A percentile compares a stretch with the other conserved stretches of the same genome.
Evolutionary conservation across 2,797 vertebrate species (phyloP).

Genomic region (Cyprinella venusta): DNA sequence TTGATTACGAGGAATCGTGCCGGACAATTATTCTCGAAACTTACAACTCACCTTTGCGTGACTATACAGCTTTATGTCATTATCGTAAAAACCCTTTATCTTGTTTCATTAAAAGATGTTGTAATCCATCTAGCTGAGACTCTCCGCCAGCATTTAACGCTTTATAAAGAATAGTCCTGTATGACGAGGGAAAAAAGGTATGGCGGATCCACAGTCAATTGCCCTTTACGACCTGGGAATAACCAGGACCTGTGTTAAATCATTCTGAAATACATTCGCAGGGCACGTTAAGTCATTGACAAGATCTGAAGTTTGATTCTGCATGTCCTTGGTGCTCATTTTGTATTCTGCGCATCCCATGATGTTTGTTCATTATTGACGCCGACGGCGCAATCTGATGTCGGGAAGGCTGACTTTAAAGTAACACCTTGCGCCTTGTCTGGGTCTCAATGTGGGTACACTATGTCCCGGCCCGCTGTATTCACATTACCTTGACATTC

Average conservation of each 20-base stretch:
- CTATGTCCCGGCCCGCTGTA: background rate
- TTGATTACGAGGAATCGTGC: slow-evolving; percentile 58
- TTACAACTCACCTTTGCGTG: slow-evolving; percentile 31
- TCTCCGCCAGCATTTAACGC: slow-evolving; percentile 10
- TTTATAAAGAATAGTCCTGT: slow-evolving; percentile 30
- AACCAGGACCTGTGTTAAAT: slow-evolving; percentile 34
- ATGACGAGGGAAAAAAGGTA: background rate
- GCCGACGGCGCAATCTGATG: background rate
- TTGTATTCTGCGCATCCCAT: slow-evolving; percentile 26
- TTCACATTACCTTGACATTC: slow-evolving; percentile 32
- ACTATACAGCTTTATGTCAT: slow-evolving; percentile 10
- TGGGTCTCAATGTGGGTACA: slow-evolving; percentile 23
- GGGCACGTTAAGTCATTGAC: slow-evolving; percentile 9
- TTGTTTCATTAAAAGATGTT: slow-evolving; percentile 31
- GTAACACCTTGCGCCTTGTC: background rate
- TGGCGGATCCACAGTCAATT: slow-evolving; percentile 37
- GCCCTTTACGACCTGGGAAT: slow-evolving; percentile 24
- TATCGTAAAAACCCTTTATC: slow-evolving; percentile 31
- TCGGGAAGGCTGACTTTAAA: background rate
- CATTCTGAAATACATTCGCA: slow-evolving; percentile 19
- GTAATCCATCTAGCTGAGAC: slow-evolving; percentile 19
- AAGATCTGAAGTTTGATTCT: slow-evolving; percentile 4
- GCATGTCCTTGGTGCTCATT: slow-evolving; percentile 20
- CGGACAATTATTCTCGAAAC: slow-evolving; percentile 26
- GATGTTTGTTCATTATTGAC: slow-evolving; percentile 45